Evolutionary conservation across 2,113 vertebrate genomes (phyloP).

Genomic region (Paramisgurnus dabryanus): DNA sequence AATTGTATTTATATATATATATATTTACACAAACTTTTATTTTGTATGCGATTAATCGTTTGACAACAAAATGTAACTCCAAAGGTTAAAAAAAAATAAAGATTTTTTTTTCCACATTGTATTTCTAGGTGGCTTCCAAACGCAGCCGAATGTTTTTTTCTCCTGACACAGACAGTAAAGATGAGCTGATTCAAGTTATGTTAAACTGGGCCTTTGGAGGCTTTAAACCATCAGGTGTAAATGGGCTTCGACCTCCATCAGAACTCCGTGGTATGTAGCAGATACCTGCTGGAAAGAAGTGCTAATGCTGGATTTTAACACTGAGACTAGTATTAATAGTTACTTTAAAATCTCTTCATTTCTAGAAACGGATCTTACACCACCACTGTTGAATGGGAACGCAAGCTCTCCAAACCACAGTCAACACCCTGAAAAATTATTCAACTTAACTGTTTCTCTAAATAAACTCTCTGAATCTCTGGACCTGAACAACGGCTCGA

Average conservation of each 20-base stretch:
- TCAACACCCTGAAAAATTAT: neutral
- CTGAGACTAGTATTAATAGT: neutral
- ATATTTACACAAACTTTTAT: too few relatives aligned
- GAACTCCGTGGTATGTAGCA: constrained; percentile 34
- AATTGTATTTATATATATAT: too few relatives aligned
- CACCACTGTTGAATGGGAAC: neutral
- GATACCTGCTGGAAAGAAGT: neutral
- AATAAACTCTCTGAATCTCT: constrained; percentile 45
- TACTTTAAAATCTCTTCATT: neutral
- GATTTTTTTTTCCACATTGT: neutral
- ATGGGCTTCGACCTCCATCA: constrained; percentile 72
- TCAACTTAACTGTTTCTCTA: constrained; percentile 41
- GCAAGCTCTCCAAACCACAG: neutral
- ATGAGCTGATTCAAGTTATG: constrained; percentile 81
- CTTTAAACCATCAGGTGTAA: constrained; percentile 79
- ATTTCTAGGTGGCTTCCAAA: constrained; percentile 77
- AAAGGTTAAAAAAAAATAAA: too few relatives aligned
- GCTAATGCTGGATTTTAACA: neutral
- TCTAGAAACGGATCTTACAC: constrained; percentile 7
- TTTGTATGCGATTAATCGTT: too few relatives aligned
- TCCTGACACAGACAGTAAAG: constrained; percentile 52
- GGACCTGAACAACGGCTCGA: constrained; percentile 19
- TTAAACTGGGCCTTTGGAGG: constrained; percentile 87
- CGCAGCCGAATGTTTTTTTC: constrained; percentile 79
- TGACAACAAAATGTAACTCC: too few relatives aligned